A percentile compares a stretch with the other conserved stretches of the same genome.
Evolutionary conservation across 2,797 vertebrate species (phyloP).

Genomic region (Otolemur crassicaudatus): DNA sequence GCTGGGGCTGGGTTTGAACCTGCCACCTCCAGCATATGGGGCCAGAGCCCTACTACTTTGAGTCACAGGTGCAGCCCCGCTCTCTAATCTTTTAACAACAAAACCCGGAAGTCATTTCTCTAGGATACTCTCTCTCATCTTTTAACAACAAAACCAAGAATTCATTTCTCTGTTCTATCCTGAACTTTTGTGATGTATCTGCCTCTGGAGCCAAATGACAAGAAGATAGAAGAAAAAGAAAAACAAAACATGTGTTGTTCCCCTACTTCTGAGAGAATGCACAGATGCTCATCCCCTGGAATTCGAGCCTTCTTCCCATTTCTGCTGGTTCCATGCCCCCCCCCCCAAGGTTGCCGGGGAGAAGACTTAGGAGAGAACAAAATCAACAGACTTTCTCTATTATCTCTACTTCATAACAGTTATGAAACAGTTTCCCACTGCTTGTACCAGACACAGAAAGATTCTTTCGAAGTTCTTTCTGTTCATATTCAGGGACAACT

Average conservation of each 20-base stretch:
- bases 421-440: no score
- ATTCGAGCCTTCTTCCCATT: background rate
- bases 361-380: background rate
- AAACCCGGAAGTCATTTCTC: no score
- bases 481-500: background rate
- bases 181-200: background rate
- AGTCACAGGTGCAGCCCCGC: no score
- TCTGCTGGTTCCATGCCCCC: background rate
- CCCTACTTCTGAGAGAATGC: no score
- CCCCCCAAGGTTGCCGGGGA: fast-evolving
- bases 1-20: no score
- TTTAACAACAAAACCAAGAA: background rate
- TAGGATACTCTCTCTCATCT: background rate
- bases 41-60: no score
- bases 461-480: background rate
- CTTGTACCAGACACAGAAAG: background rate
- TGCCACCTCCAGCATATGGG: no score
- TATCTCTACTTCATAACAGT: background rate
- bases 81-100: background rate
- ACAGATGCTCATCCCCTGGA: background rate
- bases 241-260: background rate
- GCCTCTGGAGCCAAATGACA: background rate
- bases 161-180: background rate
- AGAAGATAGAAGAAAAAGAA: background rate
- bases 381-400: background rate